These are phyloP conservation scores for Campoletis raptor DNA, from an alignment of 2,888 invertebrate species.

Conservation along the genomic window DNA sequence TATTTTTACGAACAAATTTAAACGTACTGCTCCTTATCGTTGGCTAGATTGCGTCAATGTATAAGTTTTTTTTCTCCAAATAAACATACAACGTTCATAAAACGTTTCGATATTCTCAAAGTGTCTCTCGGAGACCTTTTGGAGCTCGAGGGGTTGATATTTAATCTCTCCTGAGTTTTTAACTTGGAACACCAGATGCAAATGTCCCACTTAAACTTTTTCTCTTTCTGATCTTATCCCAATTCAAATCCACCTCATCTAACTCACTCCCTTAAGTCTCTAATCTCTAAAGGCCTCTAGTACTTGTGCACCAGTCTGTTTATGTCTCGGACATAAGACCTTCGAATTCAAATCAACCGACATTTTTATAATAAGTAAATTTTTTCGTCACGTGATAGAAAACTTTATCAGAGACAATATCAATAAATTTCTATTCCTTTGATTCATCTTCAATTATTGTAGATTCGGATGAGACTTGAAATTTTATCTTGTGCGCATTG, in stretches of 20 bases:
- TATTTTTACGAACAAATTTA: not conserved
- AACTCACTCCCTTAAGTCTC: slow-evolving; percentile 33
- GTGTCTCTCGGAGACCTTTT: not conserved
- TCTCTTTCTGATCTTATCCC: slow-evolving; percentile 49
- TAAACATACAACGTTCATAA: not conserved
- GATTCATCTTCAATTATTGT: too few relatives aligned
- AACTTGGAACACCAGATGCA: slow-evolving; percentile 58
- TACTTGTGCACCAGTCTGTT: not conserved
- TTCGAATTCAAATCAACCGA: not conserved
- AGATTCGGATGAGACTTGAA: too few relatives aligned
- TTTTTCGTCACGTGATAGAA: not conserved
- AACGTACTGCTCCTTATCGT: not conserved
- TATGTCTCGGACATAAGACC: not conserved
- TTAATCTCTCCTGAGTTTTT: slow-evolving; percentile 52
- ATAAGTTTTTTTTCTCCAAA: not conserved
- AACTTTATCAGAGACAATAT: too few relatives aligned
- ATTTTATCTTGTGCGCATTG: not conserved
- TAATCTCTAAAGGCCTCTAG: not conserved
- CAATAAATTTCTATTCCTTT: too few relatives aligned
- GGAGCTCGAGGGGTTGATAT: slow-evolving; percentile 3
- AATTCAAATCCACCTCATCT: slow-evolving; percentile 59
- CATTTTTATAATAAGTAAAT: not conserved
- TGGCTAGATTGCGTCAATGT: not conserved
- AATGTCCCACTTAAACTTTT: slow-evolving; percentile 17
- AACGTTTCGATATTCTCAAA: slow-evolving; percentile 9